Evolutionary conservation across 2,797 vertebrate genomes (phyloP).

Genomic region (Merluccius polli): DNA sequence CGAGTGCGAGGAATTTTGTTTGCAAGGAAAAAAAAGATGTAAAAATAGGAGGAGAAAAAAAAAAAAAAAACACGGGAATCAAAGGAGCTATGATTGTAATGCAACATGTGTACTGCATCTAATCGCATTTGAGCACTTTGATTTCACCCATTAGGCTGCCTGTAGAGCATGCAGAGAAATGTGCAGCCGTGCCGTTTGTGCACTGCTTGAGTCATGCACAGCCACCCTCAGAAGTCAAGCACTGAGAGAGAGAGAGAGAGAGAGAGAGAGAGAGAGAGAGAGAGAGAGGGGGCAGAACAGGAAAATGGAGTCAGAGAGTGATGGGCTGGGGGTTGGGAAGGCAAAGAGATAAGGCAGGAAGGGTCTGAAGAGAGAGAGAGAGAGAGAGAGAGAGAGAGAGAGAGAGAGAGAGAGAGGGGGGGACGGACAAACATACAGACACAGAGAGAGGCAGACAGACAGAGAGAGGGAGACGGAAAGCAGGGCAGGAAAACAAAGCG

Average conservation of each 20-base stretch:
- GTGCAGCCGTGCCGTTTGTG: constrained; percentile 53
- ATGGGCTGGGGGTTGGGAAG: too few species aligned
- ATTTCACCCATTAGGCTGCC: constrained; percentile 70
- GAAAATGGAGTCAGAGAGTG: not conserved
- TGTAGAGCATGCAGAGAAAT: constrained; percentile 62
- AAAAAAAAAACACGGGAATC: constrained; percentile 37
- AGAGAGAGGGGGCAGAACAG: not conserved
- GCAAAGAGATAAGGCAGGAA: not conserved
- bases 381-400: not conserved
- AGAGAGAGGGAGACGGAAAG: not conserved
- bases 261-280: constrained; percentile 26
- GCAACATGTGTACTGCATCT: constrained; percentile 54
- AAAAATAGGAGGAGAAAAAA: constrained; percentile 25
- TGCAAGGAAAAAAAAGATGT: constrained; percentile 19
- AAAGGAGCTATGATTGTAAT: constrained; percentile 56
- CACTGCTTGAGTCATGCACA: constrained; percentile 41
- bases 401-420: not conserved
- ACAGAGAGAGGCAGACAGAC: not conserved
- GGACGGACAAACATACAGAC: not conserved
- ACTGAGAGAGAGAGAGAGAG: constrained; percentile 35
- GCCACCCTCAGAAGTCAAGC: constrained; percentile 28
- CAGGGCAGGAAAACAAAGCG: not conserved
- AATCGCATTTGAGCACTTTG: constrained; percentile 68
- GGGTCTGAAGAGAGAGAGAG: not conserved
- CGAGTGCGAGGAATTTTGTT: not conserved